Evolutionary conservation across 2,797 vertebrate species (phyloP).

Genomic region (Kryptolebias ocellatus): DNA sequence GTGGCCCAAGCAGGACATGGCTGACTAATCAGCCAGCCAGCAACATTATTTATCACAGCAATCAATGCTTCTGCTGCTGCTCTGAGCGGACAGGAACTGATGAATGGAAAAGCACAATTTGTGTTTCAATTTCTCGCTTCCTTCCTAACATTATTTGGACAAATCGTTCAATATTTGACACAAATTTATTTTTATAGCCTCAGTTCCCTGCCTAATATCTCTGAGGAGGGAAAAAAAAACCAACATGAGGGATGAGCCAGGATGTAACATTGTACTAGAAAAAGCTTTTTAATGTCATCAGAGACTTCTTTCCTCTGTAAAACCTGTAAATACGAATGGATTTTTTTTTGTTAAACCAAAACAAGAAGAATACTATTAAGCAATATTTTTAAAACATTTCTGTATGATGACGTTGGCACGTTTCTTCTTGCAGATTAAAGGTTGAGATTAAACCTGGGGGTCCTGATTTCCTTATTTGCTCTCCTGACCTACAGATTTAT

Average conservation of each 20-base stretch:
- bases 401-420: slow-evolving; percentile 44
- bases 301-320: slow-evolving; percentile 4
- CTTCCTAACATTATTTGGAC: slow-evolving; percentile 43
- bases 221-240: slow-evolving; percentile 7
- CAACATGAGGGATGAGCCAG: slow-evolving; percentile 1
- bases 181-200: slow-evolving; percentile 45
- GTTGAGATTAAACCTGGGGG: slow-evolving; percentile 43
- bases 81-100: slow-evolving; percentile 36
- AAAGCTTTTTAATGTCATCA: slow-evolving; percentile 13
- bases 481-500: slow-evolving; percentile 11
- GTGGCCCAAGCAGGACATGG: slow-evolving; percentile 46
- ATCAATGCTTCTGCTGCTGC: slow-evolving; percentile 53
- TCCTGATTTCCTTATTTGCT: slow-evolving; percentile 27
- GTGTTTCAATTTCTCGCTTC: slow-evolving; percentile 43
- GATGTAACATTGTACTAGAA: neutral
- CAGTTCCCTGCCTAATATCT: slow-evolving; percentile 10
- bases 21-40: slow-evolving; percentile 47
- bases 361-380: slow-evolving; percentile 27
- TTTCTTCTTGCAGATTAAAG: slow-evolving; percentile 56
- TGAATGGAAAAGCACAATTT: slow-evolving; percentile 34
- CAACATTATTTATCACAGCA: slow-evolving; percentile 51
- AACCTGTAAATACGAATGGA: slow-evolving; percentile 61
- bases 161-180: slow-evolving; percentile 46
- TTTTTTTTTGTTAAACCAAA: slow-evolving; percentile 44
- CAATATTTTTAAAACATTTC: slow-evolving; percentile 56